A percentile compares a stretch with the other conserved stretches of the same genome.
These are phyloP conservation scores for Nibea coibor DNA, from an alignment of 2,113 vertebrate species.

Conservation along the genomic window DNA sequence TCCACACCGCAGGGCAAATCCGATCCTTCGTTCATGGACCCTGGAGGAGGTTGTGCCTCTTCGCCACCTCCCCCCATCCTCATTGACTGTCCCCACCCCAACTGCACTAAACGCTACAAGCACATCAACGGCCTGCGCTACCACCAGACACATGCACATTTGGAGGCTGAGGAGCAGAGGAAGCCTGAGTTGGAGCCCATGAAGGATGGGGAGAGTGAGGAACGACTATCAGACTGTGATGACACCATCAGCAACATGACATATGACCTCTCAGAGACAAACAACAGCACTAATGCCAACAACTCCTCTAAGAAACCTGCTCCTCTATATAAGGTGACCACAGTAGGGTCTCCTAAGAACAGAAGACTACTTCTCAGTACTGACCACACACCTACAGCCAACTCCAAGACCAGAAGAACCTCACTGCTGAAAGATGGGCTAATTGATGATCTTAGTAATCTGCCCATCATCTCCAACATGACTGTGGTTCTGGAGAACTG, in stretches of 20 bases:
- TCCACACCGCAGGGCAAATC: constrained; percentile 95
- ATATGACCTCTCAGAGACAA: constrained; percentile 89
- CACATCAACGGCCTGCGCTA: constrained; percentile 98
- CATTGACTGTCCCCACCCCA: constrained; percentile 98
- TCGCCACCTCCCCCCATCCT: constrained; percentile 92
- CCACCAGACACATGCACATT: constrained; percentile 97
- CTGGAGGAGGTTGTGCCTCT: constrained; percentile 85
- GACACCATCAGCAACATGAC: constrained; percentile 88
- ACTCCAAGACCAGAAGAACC: constrained; percentile 90
- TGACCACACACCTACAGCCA: constrained; percentile 83
- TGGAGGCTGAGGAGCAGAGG: constrained; percentile 89
- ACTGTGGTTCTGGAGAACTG: constrained; percentile 92
- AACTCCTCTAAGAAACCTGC: constrained; percentile 86
- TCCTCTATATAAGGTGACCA: constrained; percentile 88
- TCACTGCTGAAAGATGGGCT: constrained; percentile 92
- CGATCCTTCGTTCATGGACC: constrained; percentile 92
- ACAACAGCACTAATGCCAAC: constrained; percentile 75
- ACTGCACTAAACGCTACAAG: constrained; percentile 99
- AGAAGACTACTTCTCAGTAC: constrained; percentile 90
- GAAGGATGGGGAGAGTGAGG: constrained; percentile 88
- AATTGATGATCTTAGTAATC: constrained; percentile 89
- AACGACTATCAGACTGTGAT: constrained; percentile 95
- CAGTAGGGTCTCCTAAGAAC: constrained; percentile 91
- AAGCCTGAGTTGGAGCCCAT: constrained; percentile 92
- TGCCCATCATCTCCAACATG: constrained; percentile 98